phyloP scores from a whole-genome alignment of 2,113 vertebrate species.

The Labeo catla region DNA sequence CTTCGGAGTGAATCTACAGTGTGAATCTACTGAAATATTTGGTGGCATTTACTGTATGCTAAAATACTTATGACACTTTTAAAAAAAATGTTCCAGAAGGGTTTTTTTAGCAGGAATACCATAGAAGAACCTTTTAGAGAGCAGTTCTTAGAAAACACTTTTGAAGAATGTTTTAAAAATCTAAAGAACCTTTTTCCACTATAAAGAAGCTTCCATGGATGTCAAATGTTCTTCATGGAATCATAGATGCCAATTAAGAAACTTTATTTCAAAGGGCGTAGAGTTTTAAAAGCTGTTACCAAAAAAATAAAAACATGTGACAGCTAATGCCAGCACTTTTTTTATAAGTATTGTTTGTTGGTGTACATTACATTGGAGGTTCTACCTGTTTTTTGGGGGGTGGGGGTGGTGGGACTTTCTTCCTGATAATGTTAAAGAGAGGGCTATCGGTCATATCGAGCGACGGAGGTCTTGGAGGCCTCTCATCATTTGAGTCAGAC shows the following conservation, averaged over 20 bases:
- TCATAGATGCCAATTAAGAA: too few species aligned
- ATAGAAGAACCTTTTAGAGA: not conserved
- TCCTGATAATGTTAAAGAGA: slow-evolving; percentile 76
- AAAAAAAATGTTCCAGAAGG: too few species aligned
- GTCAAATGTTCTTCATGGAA: not conserved
- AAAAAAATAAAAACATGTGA: not conserved
- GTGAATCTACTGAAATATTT: not conserved
- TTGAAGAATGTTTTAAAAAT: too few species aligned
- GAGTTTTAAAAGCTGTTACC: not conserved
- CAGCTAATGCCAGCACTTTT: not conserved
- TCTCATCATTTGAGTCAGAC: slow-evolving; percentile 61
- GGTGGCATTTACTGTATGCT: not conserved
- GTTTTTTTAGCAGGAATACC: not conserved
- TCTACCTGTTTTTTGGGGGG: slow-evolving; percentile 88
- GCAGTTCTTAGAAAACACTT: not conserved
- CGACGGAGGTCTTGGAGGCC: slow-evolving; percentile 66
- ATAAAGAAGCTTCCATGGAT: not conserved
- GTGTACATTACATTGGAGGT: slow-evolving; percentile 43
- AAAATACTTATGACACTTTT: not conserved
- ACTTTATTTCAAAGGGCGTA: too few species aligned
- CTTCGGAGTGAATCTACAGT: not conserved
- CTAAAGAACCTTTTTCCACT: not conserved
- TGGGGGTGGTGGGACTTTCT: slow-evolving; percentile 74
- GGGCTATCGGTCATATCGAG: slow-evolving; percentile 73
- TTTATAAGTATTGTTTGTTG: slow-evolving; percentile 3